phyloP scores from a whole-genome alignment of 2,888 invertebrate genomes.

The Priocnemis perturbator region DNA sequence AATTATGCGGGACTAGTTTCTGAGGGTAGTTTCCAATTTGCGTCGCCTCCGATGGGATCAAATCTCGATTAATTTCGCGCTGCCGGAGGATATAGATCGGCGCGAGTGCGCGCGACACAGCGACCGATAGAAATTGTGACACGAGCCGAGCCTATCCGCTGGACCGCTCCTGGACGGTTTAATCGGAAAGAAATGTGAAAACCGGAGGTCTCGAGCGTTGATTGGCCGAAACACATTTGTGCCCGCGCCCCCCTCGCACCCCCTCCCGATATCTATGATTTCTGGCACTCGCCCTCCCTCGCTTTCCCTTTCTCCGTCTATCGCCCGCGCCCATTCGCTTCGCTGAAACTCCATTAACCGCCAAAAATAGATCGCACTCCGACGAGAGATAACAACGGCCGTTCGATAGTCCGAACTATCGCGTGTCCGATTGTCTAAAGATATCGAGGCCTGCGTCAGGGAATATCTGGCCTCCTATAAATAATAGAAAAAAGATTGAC shows the following conservation, averaged over 20 bases:
- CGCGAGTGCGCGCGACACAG: slow-evolving; percentile 28
- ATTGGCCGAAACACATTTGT: slow-evolving; percentile 62
- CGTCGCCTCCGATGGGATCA: slow-evolving; percentile 63
- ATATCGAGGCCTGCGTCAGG: slow-evolving; percentile 40
- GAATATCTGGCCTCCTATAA: slow-evolving; percentile 39
- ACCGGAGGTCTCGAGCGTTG: slow-evolving; percentile 40
- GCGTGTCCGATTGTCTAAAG: slow-evolving; percentile 44
- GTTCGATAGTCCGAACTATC: slow-evolving; percentile 48
- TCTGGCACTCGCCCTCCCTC: not conserved
- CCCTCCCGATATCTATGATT: slow-evolving; percentile 8
- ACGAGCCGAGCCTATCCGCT: slow-evolving; percentile 34
- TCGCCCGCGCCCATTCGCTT: slow-evolving; percentile 22
- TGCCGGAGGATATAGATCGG: slow-evolving; percentile 38
- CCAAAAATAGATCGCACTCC: slow-evolving; percentile 59
- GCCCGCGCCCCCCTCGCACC: slow-evolving; percentile 21
- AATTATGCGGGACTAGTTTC: slow-evolving; percentile 71
- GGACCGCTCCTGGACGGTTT: slow-evolving; percentile 51
- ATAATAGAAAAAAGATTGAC: slow-evolving; percentile 36
- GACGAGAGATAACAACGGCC: slow-evolving; percentile 54
- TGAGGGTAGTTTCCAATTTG: slow-evolving; percentile 71
- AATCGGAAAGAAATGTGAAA: slow-evolving; percentile 65
- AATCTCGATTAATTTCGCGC: slow-evolving; percentile 69
- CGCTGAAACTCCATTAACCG: slow-evolving; percentile 63
- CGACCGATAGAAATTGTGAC: slow-evolving; percentile 57
- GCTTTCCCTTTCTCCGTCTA: slow-evolving; percentile 11